Base-by-base conservation (phyloP, 2,113 vertebrate species). In the Brachionichthys hirsutus region DNA sequence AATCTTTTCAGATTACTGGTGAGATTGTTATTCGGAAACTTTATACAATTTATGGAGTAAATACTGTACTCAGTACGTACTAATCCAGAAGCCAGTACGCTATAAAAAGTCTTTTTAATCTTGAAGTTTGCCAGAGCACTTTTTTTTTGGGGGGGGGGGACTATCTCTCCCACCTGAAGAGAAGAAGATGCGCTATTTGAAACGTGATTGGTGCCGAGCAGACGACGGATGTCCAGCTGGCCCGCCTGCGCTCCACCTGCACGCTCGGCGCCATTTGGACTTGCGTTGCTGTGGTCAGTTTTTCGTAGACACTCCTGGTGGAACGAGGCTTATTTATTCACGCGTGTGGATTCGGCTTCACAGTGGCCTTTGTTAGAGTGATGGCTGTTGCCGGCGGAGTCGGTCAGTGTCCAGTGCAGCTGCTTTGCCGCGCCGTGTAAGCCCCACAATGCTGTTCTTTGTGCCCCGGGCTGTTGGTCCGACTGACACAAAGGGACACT, bases 381-480 rank as follows among this genome's bases (percentile, higher is more conserved):
- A 54, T 75, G 81, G 77, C 70, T 68, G 59, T 79, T 78, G 80
- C 73, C 64, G 46, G 71, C 81, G 84, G 88, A 89, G 85, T 89
- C 84, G 75, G 83, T 70, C 82, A 69, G 81, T 85, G 86, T 88
- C 87, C 76, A 78, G 78, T 82, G 84, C 89, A 90, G 89, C 90
- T 90, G 88, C 75, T 85, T 75, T 76, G 53, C 80, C 68, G 59
- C 65, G 78, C 86, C 86, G 66, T 73, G 79, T 78, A 71, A 70
- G 79, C 61, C 79, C 73, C 77, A 89, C 88, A 90, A 88, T 88
- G 86, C 73, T 49, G 64, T 75, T 50, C 86, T 89, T 90, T 90
- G 85, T 89, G 44, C 70, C 44, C 35, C 0, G 10, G 50, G 46
- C 42, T 58, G 42, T 75, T 74, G 83, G 73, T 67, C 63, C 78